A percentile compares a stretch with the other conserved stretches of the same genome.
Conservation (phyloP, 2,797 vertebrate species). For the Calcarius lapponicus region DNA sequence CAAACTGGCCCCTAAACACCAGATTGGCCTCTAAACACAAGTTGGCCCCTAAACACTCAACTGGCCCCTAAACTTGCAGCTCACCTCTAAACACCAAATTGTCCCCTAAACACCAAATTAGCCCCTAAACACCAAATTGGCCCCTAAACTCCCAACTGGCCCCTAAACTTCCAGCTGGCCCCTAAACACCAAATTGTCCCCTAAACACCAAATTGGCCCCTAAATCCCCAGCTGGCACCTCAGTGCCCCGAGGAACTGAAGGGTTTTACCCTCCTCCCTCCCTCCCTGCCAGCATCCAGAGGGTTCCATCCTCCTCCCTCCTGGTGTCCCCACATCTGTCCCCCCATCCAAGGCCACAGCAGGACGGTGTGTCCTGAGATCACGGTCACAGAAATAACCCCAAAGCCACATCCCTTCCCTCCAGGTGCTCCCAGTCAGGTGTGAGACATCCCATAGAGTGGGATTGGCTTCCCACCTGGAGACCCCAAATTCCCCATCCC, state of each 20-base stretch:
- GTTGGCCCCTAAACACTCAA: too few relatives aligned
- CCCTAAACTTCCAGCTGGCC: not conserved
- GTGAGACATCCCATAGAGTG: not conserved
- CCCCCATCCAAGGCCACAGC: not conserved
- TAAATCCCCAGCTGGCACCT: too few relatives aligned
- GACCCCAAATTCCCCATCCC: too few relatives aligned
- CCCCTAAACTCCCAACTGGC: too few relatives aligned
- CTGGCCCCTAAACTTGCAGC: not conserved
- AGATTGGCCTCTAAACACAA: too few relatives aligned
- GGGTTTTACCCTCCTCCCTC: not conserved
- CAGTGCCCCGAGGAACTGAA: not conserved
- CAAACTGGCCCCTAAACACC: not conserved
- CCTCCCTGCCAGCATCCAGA: not conserved
- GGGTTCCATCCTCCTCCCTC: not conserved
- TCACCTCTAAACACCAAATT: too few relatives aligned
- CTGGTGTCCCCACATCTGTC: too few relatives aligned
- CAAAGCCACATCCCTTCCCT: not conserved
- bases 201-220: too few relatives aligned
- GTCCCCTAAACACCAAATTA: rapidly evolving
- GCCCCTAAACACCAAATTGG: rapidly evolving
- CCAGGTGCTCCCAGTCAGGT: not conserved
- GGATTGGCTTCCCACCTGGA: too few relatives aligned
- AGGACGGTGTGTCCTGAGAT: not conserved
- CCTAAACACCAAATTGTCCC: too few relatives aligned
- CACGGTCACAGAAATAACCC: not conserved